A percentile compares a stretch with the other conserved stretches of the same genome.
phyloP scores from a whole-genome alignment of 2,113 vertebrate species.

The Condylura cristata region DNA sequence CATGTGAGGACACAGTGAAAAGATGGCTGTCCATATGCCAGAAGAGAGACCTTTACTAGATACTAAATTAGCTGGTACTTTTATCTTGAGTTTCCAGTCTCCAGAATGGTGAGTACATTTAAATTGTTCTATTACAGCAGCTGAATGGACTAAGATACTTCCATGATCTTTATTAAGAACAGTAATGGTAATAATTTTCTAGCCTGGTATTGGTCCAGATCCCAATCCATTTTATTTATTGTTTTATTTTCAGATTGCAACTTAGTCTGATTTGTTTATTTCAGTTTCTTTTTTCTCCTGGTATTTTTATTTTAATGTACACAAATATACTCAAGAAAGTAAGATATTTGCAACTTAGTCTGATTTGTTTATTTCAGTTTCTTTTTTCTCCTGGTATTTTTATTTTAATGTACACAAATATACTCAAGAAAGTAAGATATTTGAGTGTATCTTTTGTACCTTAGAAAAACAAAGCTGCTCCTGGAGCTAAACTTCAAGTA shows the following conservation, averaged over 20 bases:
- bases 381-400: not conserved
- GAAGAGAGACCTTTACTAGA: not conserved
- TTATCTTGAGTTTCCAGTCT: not conserved
- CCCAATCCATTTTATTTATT: conserved; percentile 8
- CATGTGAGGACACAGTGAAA: not conserved
- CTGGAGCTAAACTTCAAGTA: conserved; percentile 70
- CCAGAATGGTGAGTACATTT: not conserved
- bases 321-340: too few relatives aligned
- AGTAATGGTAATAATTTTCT: conserved; percentile 11
- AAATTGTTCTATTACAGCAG: not conserved
- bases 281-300: not conserved
- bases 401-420: not conserved
- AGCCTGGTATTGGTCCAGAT: not conserved
- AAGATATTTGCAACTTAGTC: not conserved
- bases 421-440: not conserved
- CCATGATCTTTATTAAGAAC: not conserved
- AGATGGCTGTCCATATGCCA: not conserved
- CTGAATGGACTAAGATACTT: not conserved
- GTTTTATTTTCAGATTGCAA: not conserved
- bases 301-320: not conserved
- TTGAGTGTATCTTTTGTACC: conserved; percentile 45
- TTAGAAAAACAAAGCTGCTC: conserved; percentile 64
- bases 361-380: not conserved
- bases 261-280: not conserved
- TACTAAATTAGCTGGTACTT: not conserved